Evolutionary conservation across 1,140 invertebrate genomes (phyloP), one percentile per base, ranked within the genome.

Genomic region (Nephila pilipes): DNA sequence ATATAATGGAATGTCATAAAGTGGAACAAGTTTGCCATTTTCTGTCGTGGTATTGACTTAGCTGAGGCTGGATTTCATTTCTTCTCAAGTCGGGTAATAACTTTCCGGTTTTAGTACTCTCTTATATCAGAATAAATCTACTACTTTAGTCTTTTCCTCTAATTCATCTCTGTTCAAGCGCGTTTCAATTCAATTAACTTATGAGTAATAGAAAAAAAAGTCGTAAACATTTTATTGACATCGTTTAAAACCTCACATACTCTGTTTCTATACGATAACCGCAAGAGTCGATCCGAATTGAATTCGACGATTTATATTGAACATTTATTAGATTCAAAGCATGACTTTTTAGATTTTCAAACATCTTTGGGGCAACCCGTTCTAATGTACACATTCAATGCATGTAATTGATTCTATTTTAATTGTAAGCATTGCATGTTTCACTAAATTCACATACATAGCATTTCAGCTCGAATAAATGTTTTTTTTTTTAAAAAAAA

Each of bases 1-100:
- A 12, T 14, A 18, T 87, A 60, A 87, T 60, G 55, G 85, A 87
- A 60, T 60, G 20, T 22, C 54, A 60, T 87, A 87, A 87, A 87
- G 18, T 83, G 25, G 6, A 57, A 12, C 85, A 87, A 10, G 29
- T 36, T 18, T 29, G 65, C 16, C 25, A 18, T 87, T 87, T 58
- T 87, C 18, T 22, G 55, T n/a, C 55, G 12, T n/a, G 20, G 16
- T 83, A 25, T 83, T 83, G 80, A 83, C 54, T 83, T 57, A 87
- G 85, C 85, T 87, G 85, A 55, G 32, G 32, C 20, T 58, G 1
- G 8, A 46, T 46, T 46, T 2, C 8, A 46, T n/a, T 57, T 20
- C 46, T 85, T 85, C 57, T 85, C 14, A 57, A 55, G 20, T 22
- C n/a, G 6, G 12, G 20, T 54, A 5, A n/a, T 83, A 83, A 83